These are phyloP conservation scores for Pandion haliaetus DNA, from an alignment of 2,113 vertebrate genomes.

Conservation along the genomic window DNA sequence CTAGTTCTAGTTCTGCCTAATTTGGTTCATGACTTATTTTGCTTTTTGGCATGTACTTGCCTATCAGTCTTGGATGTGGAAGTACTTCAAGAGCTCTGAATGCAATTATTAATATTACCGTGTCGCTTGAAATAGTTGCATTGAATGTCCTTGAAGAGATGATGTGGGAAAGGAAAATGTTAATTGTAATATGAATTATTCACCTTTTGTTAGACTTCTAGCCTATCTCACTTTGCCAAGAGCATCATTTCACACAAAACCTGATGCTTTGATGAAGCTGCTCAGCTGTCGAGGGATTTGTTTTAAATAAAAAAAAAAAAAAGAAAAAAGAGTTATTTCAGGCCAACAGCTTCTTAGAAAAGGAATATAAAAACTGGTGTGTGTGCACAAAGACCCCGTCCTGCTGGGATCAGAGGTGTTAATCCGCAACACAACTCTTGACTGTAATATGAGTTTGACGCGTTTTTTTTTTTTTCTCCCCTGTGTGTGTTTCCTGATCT, in stretches of 20 bases:
- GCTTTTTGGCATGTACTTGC: accelerated
- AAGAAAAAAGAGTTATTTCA: not conserved
- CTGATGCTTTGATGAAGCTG: not conserved
- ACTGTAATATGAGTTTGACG: accelerated
- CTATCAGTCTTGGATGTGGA: not conserved
- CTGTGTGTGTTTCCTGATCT: not conserved
- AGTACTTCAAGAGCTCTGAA: not conserved
- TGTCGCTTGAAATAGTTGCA: accelerated
- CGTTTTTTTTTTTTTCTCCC: not conserved
- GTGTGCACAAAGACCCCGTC: not conserved
- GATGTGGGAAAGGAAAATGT: not conserved
- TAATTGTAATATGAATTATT: not conserved
- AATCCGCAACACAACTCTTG: not conserved
- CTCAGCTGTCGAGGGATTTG: not conserved
- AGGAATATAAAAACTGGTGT: not conserved
- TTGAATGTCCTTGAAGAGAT: not conserved
- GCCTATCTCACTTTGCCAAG: not conserved
- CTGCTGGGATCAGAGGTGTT: not conserved
- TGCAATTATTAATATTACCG: accelerated
- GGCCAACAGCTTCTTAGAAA: not conserved
- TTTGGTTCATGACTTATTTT: not conserved
- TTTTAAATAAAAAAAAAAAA: not conserved
- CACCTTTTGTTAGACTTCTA: too few relatives aligned
- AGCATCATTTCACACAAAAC: not conserved
- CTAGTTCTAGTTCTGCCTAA: not conserved